These are phyloP conservation scores for Henicopernis longicauda DNA, from an alignment of 2,113 vertebrate species.

Conservation along the genomic window DNA sequence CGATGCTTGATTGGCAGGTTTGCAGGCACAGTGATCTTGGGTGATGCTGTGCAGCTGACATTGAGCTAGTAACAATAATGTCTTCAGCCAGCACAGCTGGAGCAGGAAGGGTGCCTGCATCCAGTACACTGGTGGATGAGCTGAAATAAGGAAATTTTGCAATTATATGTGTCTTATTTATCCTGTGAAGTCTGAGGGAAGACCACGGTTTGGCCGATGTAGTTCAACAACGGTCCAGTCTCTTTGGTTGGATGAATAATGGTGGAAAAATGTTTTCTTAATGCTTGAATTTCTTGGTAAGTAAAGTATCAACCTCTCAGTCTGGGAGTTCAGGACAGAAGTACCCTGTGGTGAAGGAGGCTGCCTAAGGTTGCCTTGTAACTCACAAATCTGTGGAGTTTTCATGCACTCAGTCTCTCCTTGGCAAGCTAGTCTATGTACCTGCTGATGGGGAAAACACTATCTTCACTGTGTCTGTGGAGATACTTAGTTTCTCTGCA, in stretches of 20 bases:
- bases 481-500: not conserved
- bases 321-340: not conserved
- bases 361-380: not conserved
- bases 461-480: not conserved
- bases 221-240: not conserved
- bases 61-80: fast-evolving
- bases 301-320: not conserved
- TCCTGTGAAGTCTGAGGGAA: not conserved
- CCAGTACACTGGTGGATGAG: not conserved
- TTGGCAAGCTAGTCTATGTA: not conserved
- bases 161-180: not conserved
- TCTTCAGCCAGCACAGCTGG: not conserved
- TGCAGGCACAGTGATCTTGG: not conserved
- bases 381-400: not conserved
- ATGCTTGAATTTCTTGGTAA: not conserved
- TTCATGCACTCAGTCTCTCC: not conserved
- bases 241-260: not conserved
- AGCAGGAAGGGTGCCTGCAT: not conserved
- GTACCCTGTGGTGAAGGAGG: not conserved
- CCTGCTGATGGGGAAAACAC: not conserved
- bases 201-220: fast-evolving
- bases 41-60: not conserved
- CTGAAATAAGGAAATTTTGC: not conserved
- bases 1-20: not conserved
- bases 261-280: not conserved